Conservation (phyloP, 2,888 invertebrate genomes). For the Drosophila fulvimacula region DNA sequence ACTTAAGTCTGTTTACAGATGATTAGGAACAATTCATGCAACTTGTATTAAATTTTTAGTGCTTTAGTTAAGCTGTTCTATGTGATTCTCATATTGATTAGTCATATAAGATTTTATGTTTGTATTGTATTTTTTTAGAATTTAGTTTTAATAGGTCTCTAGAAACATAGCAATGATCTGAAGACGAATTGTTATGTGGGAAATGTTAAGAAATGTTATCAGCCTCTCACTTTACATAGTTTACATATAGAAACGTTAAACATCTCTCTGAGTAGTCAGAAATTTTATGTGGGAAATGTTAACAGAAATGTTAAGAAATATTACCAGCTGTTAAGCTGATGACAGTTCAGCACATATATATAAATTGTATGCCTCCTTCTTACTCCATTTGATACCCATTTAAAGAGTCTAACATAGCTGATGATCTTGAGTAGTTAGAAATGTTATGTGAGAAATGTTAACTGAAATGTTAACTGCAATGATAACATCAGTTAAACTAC, state of each 20-base stretch:
- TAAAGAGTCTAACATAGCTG: too few relatives aligned
- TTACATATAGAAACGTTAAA: too few relatives aligned
- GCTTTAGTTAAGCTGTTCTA: neutral
- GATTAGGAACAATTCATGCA: slow-evolving; percentile 33
- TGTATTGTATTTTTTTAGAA: neutral
- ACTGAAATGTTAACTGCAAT: too few relatives aligned
- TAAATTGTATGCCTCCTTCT: neutral
- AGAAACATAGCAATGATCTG: neutral
- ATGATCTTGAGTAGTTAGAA: too few relatives aligned
- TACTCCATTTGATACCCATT: too few relatives aligned
- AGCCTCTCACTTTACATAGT: too few relatives aligned
- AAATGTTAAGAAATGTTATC: neutral
- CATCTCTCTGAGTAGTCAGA: neutral
- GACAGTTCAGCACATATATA: neutral
- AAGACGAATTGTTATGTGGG: neutral
- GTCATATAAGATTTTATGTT: neutral
- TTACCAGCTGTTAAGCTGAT: neutral
- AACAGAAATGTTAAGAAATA: neutral
- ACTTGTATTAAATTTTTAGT: neutral
- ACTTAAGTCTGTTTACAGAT: slow-evolving; percentile 54
- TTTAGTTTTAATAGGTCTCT: neutral
- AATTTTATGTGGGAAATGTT: neutral
- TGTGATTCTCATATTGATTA: neutral
- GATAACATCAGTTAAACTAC: too few relatives aligned
- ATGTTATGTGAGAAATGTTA: too few relatives aligned